Conservation (phyloP, 2,888 invertebrate species). For the Elysia crispata region DNA sequence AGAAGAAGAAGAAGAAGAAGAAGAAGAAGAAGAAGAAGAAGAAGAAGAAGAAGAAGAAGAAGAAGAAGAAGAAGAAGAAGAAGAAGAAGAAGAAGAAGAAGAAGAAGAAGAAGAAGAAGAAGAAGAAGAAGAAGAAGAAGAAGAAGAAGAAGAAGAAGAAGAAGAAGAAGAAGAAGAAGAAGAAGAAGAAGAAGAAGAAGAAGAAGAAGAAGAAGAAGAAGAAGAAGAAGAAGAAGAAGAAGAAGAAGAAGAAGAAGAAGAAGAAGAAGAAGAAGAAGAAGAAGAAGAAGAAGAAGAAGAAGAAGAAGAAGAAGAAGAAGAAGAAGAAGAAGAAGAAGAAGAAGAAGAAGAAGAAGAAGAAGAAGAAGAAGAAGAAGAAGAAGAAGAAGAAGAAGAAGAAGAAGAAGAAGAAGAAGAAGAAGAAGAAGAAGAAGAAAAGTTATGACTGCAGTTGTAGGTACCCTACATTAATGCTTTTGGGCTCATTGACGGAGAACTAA, state of each 20-base stretch:
- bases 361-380: too few species aligned
- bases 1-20: background rate
- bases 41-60: background rate
- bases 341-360: too few species aligned
- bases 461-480: too few species aligned
- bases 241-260: too few species aligned
- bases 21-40: conserved; percentile 9
- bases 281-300: too few species aligned
- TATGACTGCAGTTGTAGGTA: background rate
- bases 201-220: conserved; percentile 19
- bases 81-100: background rate
- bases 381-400: too few species aligned
- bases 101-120: background rate
- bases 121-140: background rate
- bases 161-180: background rate
- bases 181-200: background rate
- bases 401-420: too few species aligned
- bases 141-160: background rate
- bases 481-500: too few species aligned
- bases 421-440: background rate
- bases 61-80: background rate
- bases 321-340: too few species aligned
- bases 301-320: too few species aligned
- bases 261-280: too few species aligned
- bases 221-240: too few species aligned